phyloP scores from a whole-genome alignment of 2,888 invertebrate species.

The Epinotia ramella region DNA sequence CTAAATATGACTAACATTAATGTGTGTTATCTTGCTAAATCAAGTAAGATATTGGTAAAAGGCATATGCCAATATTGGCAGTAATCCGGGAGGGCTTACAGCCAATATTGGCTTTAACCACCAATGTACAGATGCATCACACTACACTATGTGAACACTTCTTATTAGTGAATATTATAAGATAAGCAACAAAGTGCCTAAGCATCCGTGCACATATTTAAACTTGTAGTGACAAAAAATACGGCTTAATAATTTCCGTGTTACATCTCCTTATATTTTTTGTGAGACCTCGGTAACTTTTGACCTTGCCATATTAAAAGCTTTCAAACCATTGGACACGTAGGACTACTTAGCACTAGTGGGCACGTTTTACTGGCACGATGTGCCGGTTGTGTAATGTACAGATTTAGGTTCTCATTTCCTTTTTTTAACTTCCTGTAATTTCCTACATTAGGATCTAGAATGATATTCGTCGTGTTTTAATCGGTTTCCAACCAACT shows the following conservation, averaged over 20 bases:
- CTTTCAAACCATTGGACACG: background rate
- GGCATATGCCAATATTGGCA: too few relatives aligned
- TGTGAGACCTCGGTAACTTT: background rate
- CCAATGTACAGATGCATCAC: background rate
- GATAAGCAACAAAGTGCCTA: background rate
- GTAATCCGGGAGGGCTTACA: background rate
- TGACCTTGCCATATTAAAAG: background rate
- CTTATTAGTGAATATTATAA: background rate
- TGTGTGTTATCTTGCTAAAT: background rate
- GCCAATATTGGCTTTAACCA: background rate
- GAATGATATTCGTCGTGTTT: background rate
- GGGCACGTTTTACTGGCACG: background rate
- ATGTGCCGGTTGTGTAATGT: background rate
- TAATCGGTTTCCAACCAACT: background rate
- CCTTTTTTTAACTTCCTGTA: background rate
- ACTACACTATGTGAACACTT: background rate
- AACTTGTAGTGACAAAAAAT: background rate
- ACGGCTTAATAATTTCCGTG: conserved; percentile 11
- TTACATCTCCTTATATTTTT: conserved; percentile 1
- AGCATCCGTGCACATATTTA: background rate
- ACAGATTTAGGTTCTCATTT: background rate
- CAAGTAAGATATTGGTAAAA: background rate
- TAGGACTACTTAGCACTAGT: conserved; percentile 5
- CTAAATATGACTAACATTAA: background rate
- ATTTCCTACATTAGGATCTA: background rate